Evolutionary conservation across 2,797 vertebrate genomes (phyloP).

Genomic region (Arvicola amphibius): DNA sequence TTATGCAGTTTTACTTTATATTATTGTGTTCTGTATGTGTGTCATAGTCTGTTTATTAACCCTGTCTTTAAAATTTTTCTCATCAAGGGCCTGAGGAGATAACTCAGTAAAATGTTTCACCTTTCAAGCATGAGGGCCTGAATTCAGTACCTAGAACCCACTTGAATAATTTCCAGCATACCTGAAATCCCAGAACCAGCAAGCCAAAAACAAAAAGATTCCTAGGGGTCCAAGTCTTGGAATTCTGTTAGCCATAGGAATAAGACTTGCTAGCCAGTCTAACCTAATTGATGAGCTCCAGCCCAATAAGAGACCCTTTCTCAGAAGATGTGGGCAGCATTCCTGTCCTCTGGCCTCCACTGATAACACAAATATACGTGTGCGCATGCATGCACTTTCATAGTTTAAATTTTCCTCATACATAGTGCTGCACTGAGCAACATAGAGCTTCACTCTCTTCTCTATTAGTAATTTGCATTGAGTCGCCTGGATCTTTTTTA

Average conservation of each 20-base stretch:
- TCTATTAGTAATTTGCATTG: neutral
- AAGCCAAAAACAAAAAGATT: neutral
- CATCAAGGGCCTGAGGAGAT: neutral
- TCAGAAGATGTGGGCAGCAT: neutral
- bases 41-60: slow-evolving; percentile 7
- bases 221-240: neutral
- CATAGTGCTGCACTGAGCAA: neutral
- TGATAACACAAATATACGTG: neutral
- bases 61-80: neutral
- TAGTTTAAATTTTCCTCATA: neutral
- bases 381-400: neutral
- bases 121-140: neutral
- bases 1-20: slow-evolving; percentile 5
- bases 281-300: neutral
- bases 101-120: neutral
- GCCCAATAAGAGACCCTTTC: neutral
- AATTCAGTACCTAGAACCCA: neutral
- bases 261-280: neutral
- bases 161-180: neutral
- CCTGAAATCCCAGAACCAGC: neutral
- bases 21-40: neutral
- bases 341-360: neutral
- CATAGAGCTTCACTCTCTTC: neutral
- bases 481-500: slow-evolving; percentile 24
- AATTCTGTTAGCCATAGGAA: neutral